A percentile compares a stretch with the other conserved stretches of the same genome.
These are phyloP conservation scores for Lagria hirta DNA, from an alignment of 2,888 invertebrate genomes.

Conservation along the genomic window DNA sequence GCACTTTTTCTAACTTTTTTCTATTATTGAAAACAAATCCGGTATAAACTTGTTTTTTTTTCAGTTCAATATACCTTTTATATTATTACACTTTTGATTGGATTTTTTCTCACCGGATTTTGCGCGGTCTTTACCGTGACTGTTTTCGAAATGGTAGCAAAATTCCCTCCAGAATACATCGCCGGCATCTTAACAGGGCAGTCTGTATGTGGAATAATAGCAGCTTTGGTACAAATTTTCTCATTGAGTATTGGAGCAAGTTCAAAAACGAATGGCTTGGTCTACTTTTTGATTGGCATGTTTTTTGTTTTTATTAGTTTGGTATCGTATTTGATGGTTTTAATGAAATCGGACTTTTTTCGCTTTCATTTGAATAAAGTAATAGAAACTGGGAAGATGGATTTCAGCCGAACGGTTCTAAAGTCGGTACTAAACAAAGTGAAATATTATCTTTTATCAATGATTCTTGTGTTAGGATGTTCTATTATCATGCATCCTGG, in stretches of 20 bases:
- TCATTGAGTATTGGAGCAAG: constrained; percentile 21
- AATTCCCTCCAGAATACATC: constrained; percentile 38
- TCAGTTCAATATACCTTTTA: constrained; percentile 37
- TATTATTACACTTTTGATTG: constrained; percentile 28
- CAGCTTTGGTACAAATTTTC: constrained; percentile 32
- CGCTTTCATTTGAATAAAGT: constrained; percentile 32
- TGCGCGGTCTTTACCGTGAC: constrained; percentile 35
- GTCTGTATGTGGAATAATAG: constrained; percentile 37
- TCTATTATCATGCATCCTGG: constrained; percentile 38
- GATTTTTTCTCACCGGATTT: constrained; percentile 24
- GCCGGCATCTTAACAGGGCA: constrained; percentile 35
- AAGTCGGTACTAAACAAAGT: constrained; percentile 4
- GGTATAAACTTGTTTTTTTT: too few relatives aligned
- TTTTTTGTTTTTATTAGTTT: constrained; percentile 26
- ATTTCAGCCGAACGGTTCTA: constrained; percentile 10
- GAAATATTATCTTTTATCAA: constrained; percentile 25
- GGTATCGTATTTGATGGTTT: constrained; percentile 14
- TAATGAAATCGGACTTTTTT: constrained; percentile 36
- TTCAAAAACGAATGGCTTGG: constrained; percentile 23
- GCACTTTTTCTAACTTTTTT: too few relatives aligned
- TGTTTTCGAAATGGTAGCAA: constrained; percentile 37
- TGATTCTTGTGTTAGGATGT: constrained; percentile 35
- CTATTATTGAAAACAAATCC: neutral
- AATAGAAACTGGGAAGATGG: constrained; percentile 22
- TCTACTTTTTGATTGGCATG: constrained; percentile 30